phyloP scores from a whole-genome alignment of 2,888 invertebrate species.

The Ommatoiulus sabulosus region DNA sequence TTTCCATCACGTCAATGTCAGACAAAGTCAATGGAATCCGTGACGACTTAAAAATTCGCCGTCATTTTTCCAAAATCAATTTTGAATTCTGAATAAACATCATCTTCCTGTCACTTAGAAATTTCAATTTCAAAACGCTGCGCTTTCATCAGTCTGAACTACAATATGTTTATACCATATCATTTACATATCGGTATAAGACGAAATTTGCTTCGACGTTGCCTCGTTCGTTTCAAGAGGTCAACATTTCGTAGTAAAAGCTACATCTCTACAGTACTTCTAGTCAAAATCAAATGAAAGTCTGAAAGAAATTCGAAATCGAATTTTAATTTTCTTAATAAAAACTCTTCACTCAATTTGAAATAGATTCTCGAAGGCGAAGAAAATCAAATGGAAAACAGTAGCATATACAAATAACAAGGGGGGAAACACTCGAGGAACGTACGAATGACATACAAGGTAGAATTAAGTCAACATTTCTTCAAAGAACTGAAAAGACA shows the following conservation, averaged over 20 bases:
- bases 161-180: not conserved
- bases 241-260: not conserved
- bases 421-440: not conserved
- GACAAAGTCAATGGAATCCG: not conserved
- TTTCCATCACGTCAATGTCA: not conserved
- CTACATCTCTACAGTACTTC: not conserved
- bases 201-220: not conserved
- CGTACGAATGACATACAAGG: slow-evolving; percentile 45
- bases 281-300: not conserved
- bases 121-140: not conserved
- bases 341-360: slow-evolving; percentile 46
- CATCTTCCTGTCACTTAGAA: slow-evolving; percentile 6
- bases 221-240: not conserved
- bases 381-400: slow-evolving; percentile 38
- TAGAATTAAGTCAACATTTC: slow-evolving; percentile 41
- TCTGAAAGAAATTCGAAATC: slow-evolving; percentile 11
- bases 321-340: slow-evolving; percentile 48
- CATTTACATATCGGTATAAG: not conserved
- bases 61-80: not conserved
- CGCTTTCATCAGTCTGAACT: not conserved
- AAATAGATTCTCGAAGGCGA: slow-evolving; percentile 25
- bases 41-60: not conserved
- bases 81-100: slow-evolving; percentile 4
- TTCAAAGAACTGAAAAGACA: slow-evolving; percentile 23
- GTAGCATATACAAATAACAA: slow-evolving; percentile 41